phyloP scores from a whole-genome alignment of 2,888 invertebrate species.

The Chironomus riparius region DNA sequence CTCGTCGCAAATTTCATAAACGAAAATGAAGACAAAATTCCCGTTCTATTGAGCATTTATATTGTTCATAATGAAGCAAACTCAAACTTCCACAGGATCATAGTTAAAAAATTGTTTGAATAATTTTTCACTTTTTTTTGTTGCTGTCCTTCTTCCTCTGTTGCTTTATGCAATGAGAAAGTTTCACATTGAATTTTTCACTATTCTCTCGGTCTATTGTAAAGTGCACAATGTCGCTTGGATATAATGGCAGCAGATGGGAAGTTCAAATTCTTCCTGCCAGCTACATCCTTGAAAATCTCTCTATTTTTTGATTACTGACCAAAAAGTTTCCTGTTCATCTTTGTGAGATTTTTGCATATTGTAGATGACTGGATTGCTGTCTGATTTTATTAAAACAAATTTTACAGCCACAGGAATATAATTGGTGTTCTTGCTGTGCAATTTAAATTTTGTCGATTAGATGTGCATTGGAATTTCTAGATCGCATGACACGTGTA shows the following conservation, averaged over 20 bases:
- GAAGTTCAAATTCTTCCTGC: background rate
- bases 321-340: background rate
- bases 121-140: background rate
- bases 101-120: constrained; percentile 9
- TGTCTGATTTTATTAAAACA: too few species aligned
- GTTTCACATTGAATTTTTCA: background rate
- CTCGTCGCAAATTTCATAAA: background rate
- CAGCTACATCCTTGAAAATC: background rate
- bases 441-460: too few species aligned
- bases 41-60: too few species aligned
- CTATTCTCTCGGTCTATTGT: background rate
- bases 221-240: background rate
- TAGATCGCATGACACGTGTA: too few species aligned
- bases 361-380: background rate
- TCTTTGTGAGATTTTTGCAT: background rate
- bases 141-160: background rate
- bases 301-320: background rate
- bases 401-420: too few species aligned
- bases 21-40: too few species aligned
- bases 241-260: background rate
- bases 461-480: too few species aligned
- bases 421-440: too few species aligned
- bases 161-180: background rate
- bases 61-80: background rate
- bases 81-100: background rate